Percentiles rank a stretch among this genome's conserved stretches.
These are phyloP conservation scores for Poecilobothrus nobilitatus DNA, from an alignment of 2,888 invertebrate species.

Conservation along the genomic window DNA sequence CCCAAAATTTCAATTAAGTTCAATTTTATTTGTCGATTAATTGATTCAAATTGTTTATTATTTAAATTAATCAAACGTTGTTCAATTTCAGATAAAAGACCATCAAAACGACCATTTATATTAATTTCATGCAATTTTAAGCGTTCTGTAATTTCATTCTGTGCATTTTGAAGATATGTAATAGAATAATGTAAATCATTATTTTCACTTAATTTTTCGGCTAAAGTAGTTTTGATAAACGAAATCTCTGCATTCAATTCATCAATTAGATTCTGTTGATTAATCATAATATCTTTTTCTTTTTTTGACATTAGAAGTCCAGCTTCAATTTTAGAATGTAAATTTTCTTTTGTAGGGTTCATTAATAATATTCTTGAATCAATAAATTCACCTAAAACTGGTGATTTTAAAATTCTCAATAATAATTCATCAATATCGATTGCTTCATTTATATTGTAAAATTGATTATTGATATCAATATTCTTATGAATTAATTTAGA, in stretches of 20 bases:
- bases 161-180: conserved; percentile 30
- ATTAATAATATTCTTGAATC: conserved; percentile 29
- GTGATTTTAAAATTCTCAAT: conserved; percentile 36
- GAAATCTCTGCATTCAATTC: conserved; percentile 49
- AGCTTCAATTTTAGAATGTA: conserved; percentile 35
- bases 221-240: conserved; percentile 49
- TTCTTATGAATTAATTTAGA: conserved; percentile 33
- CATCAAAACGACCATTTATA: conserved; percentile 32
- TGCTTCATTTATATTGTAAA: conserved; percentile 33
- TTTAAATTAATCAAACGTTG: conserved; percentile 32
- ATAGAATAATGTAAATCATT: conserved; percentile 35
- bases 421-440: conserved; percentile 40
- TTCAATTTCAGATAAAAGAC: conserved; percentile 36
- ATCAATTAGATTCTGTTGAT: conserved; percentile 47
- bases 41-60: conserved; percentile 46
- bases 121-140: conserved; percentile 33
- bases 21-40: conserved; percentile 49
- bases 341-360: conserved; percentile 31
- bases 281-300: conserved; percentile 26
- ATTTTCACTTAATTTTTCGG: conserved; percentile 45
- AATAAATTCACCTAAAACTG: conserved; percentile 32
- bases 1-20: conserved; percentile 50
- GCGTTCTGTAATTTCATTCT: conserved; percentile 33
- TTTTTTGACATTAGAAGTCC: conserved; percentile 32
- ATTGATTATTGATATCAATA: conserved; percentile 31